phyloP scores from a whole-genome alignment of 2,888 invertebrate species.

The Nomada fucata region DNA sequence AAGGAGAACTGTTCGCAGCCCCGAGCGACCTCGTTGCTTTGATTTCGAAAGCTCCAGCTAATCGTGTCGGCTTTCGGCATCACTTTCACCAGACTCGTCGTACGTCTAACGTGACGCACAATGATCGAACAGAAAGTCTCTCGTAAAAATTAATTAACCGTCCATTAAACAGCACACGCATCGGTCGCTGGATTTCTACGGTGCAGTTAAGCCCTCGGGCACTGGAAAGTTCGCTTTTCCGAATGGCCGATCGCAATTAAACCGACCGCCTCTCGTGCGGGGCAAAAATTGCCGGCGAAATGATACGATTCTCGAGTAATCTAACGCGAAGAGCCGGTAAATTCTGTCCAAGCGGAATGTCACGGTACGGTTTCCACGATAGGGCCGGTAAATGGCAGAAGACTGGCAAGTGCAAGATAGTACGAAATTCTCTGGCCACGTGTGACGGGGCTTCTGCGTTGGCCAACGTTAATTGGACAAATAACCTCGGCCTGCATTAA shows the following conservation, averaged over 20 bases:
- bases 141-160: constrained; percentile 30
- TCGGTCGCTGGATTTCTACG: background rate
- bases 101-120: background rate
- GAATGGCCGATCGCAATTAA: constrained; percentile 2
- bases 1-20: too few species aligned
- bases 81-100: background rate
- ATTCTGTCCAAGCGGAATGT: constrained; percentile 25
- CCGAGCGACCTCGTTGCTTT: background rate
- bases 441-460: constrained; percentile 52
- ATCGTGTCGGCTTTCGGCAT: background rate
- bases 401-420: constrained; percentile 39
- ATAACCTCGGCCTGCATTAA: constrained; percentile 50
- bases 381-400: constrained; percentile 45
- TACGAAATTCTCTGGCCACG: constrained; percentile 45
- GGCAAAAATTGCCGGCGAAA: background rate
- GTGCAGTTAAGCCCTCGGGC: constrained; percentile 6
- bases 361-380: constrained; percentile 45
- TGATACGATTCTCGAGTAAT: background rate
- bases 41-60: constrained; percentile 2
- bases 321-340: background rate
- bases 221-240: background rate
- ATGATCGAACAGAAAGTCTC: too few species aligned
- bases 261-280: background rate
- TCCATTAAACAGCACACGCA: constrained; percentile 12
- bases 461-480: constrained; percentile 61